These are phyloP conservation scores for Probaryconus sp. DNA, from an alignment of 1,140 invertebrate genomes.

Conservation along the genomic window DNA sequence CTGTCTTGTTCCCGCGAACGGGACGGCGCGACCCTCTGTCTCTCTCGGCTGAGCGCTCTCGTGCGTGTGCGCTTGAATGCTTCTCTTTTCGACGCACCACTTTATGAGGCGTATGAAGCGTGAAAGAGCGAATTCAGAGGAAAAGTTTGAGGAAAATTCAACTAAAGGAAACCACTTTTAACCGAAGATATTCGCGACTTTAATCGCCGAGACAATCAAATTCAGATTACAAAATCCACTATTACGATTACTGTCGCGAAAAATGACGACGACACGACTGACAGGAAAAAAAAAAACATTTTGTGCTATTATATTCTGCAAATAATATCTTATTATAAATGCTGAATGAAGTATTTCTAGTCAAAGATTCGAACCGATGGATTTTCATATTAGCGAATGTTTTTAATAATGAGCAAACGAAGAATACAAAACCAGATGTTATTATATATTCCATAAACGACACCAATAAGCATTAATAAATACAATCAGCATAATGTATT, in stretches of 20 bases:
- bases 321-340: no score
- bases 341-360: no score
- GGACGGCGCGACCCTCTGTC: slow-evolving; percentile 6
- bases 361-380: no score
- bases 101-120: slow-evolving; percentile 44
- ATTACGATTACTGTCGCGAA: not conserved
- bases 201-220: slow-evolving; percentile 35
- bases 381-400: no score
- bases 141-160: slow-evolving; percentile 34
- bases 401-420: no score
- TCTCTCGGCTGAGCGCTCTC: slow-evolving; percentile 34
- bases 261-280: not conserved
- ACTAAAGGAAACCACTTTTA: slow-evolving; percentile 13
- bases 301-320: no score
- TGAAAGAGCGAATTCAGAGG: slow-evolving; percentile 32
- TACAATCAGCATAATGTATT: no score
- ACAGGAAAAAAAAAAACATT: no score
- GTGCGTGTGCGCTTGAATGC: slow-evolving; percentile 50
- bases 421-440: no score
- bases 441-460: no score
- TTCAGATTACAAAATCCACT: not conserved
- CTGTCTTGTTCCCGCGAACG: not conserved
- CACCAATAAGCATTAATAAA: no score
- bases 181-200: not conserved
- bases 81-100: slow-evolving; percentile 48